phyloP scores from a whole-genome alignment of 2,113 vertebrate species.

The Pterocles gutturalis region DNA sequence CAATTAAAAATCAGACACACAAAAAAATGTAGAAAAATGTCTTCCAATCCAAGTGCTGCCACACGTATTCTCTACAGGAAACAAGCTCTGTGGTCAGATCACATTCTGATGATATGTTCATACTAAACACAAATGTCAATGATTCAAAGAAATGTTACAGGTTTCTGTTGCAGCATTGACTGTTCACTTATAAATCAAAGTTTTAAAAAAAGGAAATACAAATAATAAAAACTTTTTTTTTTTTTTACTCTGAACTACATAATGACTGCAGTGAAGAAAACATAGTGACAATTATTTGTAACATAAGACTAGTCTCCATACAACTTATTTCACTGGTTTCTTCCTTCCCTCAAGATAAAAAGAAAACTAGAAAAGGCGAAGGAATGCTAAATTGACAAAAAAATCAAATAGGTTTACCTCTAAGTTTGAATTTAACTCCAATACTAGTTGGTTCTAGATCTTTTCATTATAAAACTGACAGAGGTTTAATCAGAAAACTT shows the following conservation, averaged over 20 bases:
- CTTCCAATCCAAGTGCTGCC: not conserved
- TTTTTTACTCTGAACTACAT: not conserved
- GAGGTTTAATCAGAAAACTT: not conserved
- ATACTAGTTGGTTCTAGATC: not conserved
- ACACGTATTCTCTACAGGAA: not conserved
- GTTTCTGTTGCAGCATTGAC: not conserved
- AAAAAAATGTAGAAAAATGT: not conserved
- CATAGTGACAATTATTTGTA: not conserved
- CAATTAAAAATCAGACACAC: not conserved
- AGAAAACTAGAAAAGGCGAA: not conserved
- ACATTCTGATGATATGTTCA: not conserved
- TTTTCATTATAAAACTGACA: not conserved
- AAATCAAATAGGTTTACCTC: not conserved
- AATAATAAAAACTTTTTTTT: not conserved
- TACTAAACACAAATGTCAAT: not conserved
- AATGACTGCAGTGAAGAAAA: not conserved
- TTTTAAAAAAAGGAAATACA: not conserved
- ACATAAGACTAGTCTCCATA: not conserved
- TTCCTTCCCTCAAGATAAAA: not conserved
- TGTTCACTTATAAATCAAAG: not conserved
- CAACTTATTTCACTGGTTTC: not conserved
- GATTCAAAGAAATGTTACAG: not conserved
- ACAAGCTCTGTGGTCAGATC: not conserved
- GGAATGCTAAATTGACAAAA: not conserved
- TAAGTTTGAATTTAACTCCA: rapidly evolving